A percentile compares a stretch with the other conserved stretches of the same genome.
Conservation (phyloP, 64 coral and sea anemone genomes). For the Montipora capricornis region DNA sequence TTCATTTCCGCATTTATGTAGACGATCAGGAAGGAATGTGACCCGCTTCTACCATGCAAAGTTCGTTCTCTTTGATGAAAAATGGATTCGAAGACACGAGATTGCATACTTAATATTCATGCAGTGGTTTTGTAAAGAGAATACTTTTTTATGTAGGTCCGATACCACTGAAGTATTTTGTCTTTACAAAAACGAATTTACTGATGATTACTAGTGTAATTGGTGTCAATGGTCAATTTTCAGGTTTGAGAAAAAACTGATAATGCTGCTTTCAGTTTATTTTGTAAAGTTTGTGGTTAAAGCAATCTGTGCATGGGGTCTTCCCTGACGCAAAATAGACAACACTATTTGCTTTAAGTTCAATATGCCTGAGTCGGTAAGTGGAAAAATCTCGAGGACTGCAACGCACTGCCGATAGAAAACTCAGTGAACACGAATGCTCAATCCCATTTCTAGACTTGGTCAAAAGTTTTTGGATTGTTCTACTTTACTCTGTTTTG, state of each 20-base stretch:
- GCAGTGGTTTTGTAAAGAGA: neutral
- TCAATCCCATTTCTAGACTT: too few species aligned
- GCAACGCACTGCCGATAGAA: neutral
- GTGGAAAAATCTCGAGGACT: neutral
- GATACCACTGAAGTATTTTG: neutral
- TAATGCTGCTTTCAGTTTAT: neutral
- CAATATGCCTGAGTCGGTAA: neutral
- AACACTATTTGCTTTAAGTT: neutral
- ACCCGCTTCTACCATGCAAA: neutral
- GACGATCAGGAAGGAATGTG: neutral
- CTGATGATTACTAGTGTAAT: neutral
- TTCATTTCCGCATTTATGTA: neutral
- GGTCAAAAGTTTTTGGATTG: neutral
- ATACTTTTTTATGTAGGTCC: too few species aligned
- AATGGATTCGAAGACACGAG: neutral
- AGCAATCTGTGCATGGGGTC: neutral
- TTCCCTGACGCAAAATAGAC: neutral
- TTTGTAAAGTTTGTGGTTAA: neutral
- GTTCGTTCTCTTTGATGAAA: too few species aligned
- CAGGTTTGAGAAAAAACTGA: neutral
- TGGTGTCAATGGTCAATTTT: neutral
- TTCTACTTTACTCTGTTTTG: slow-evolving; percentile 32
- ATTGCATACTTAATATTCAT: neutral
- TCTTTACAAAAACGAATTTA: neutral
- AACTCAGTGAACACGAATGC: neutral